Percentiles rank a stretch among this genome's conserved stretches.
phyloP scores from a whole-genome alignment of 1,140 invertebrate genomes.

The Anadara kagoshimensis region DNA sequence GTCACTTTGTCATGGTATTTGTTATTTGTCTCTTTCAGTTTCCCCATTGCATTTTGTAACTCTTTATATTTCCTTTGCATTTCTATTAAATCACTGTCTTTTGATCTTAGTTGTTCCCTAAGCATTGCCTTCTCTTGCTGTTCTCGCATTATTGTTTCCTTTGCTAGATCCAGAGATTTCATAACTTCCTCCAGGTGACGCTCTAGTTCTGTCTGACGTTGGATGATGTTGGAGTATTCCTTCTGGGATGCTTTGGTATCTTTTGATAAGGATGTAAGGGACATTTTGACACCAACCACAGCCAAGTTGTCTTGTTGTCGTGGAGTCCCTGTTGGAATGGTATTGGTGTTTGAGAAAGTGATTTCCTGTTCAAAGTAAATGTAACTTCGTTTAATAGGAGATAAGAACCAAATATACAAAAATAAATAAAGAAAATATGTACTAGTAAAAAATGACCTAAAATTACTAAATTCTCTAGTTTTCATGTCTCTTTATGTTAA shows the following conservation, averaged over 20 bases:
- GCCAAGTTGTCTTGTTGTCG: not conserved
- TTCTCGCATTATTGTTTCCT: slow-evolving; percentile 48
- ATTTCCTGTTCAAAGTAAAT: not conserved
- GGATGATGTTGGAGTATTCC: slow-evolving; percentile 46
- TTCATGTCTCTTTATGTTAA: too few species aligned
- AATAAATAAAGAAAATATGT: too few species aligned
- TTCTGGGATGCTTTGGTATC: slow-evolving; percentile 51
- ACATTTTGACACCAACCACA: slow-evolving; percentile 48
- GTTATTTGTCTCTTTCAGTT: slow-evolving; percentile 53
- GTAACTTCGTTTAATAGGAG: too few species aligned
- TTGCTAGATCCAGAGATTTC: slow-evolving; percentile 50
- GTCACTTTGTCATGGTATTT: slow-evolving; percentile 51
- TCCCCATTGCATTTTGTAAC: slow-evolving; percentile 53
- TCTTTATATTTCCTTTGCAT: slow-evolving; percentile 53
- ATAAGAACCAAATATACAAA: too few species aligned
- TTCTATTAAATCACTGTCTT: slow-evolving; percentile 45
- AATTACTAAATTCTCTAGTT: too few species aligned
- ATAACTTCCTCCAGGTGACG: slow-evolving; percentile 51
- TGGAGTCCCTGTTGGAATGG: not conserved
- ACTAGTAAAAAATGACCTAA: too few species aligned
- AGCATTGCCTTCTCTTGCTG: slow-evolving; percentile 47
- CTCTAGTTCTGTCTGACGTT: slow-evolving; percentile 49
- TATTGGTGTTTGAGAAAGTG: not conserved
- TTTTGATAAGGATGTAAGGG: slow-evolving; percentile 43
- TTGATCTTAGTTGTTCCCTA: slow-evolving; percentile 39